phyloP scores from a whole-genome alignment of 2,888 invertebrate species.

The Ornithoptera priamus region DNA sequence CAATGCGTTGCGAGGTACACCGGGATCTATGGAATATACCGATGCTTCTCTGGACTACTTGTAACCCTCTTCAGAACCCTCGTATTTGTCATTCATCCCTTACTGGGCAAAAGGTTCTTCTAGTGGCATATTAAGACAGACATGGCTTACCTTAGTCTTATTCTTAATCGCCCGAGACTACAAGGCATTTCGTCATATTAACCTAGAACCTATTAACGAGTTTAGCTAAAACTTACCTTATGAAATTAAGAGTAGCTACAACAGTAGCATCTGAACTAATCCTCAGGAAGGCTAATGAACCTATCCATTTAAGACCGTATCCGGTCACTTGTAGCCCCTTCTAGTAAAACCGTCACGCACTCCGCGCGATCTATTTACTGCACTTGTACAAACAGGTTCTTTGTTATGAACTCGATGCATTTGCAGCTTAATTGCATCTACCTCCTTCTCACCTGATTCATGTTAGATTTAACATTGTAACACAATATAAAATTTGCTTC shows the following conservation, averaged over 20 bases:
- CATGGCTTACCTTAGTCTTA: no score
- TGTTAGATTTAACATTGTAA: background rate
- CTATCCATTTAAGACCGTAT: constrained; percentile 14
- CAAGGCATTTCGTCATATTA: no score
- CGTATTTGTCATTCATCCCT: no score
- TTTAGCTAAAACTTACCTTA: background rate
- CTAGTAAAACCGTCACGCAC: constrained; percentile 19
- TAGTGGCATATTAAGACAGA: no score
- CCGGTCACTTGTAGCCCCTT: constrained; percentile 28
- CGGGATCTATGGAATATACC: no score
- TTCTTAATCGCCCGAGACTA: no score
- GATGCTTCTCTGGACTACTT: no score
- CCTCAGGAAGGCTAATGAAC: constrained; percentile 15
- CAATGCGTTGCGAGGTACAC: no score
- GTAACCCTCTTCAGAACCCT: no score
- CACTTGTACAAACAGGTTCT: constrained; percentile 17
- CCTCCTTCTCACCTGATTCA: background rate
- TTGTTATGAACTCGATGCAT: background rate
- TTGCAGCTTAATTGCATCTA: background rate
- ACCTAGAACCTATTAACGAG: no score
- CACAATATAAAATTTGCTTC: background rate
- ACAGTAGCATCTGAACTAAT: background rate
- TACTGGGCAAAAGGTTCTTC: no score
- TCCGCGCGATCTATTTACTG: constrained; percentile 4
- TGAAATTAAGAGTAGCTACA: background rate